Percentiles rank a stretch among this genome's conserved stretches.
Conservation (phyloP, 1,140 invertebrate species). For the Mycetomoellerius zeteki region DNA sequence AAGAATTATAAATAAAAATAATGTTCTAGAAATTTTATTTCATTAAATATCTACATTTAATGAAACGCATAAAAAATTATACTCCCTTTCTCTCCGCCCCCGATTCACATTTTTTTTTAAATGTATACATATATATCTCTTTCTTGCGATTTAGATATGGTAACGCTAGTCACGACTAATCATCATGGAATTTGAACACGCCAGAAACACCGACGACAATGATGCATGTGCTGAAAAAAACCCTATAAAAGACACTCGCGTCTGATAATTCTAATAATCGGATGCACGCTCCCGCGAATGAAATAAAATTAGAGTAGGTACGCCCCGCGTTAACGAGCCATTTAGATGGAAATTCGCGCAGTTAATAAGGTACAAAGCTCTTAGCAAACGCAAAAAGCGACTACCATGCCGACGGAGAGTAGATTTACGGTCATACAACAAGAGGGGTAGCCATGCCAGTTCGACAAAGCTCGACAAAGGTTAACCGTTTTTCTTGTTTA, state of each 20-base stretch:
- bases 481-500: conserved; percentile 51
- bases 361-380: conserved; percentile 69
- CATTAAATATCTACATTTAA: too few relatives aligned
- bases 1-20: too few relatives aligned
- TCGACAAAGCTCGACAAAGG: conserved; percentile 23
- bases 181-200: conserved; percentile 10
- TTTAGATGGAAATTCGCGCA: conserved; percentile 58
- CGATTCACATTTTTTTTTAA: too few relatives aligned
- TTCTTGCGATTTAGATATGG: too few relatives aligned
- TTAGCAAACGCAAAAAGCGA: conserved; percentile 12
- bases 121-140: too few relatives aligned
- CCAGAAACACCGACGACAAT: neutral
- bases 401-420: conserved; percentile 10
- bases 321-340: conserved; percentile 32
- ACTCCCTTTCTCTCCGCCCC: too few relatives aligned
- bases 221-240: conserved; percentile 28
- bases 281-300: neutral
- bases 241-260: conserved; percentile 4
- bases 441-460: neutral
- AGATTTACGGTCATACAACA: conserved; percentile 45
- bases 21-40: too few relatives aligned
- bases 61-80: too few relatives aligned
- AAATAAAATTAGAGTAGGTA: conserved; percentile 50
- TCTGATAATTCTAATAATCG: neutral
- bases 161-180: neutral